Percentiles rank a stretch among this genome's conserved stretches.
These are phyloP conservation scores for Brachionus asplanchnoidis DNA, from an alignment of 1,140 invertebrate species.

Conservation along the genomic window DNA sequence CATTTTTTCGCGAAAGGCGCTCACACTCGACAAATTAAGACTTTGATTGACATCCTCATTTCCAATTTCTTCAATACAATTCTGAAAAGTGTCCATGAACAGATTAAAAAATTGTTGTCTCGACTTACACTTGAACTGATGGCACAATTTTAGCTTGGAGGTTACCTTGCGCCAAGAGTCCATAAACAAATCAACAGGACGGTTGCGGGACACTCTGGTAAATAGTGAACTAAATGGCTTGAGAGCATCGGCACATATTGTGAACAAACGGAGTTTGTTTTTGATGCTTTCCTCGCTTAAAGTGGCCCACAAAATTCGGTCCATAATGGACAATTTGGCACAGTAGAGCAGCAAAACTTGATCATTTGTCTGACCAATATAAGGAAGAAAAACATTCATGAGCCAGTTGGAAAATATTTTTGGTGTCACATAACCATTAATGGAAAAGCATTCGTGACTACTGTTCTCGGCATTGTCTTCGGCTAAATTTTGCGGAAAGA, in stretches of 20 bases:
- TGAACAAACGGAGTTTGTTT: background rate
- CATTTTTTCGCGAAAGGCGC: background rate
- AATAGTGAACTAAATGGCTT: background rate
- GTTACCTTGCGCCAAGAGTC: constrained; percentile 11
- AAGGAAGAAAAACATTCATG: background rate
- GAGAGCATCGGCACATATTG: background rate
- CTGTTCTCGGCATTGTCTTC: background rate
- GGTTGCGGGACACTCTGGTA: background rate
- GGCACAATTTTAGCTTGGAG: constrained; percentile 1
- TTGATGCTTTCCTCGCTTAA: background rate
- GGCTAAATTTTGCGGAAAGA: background rate
- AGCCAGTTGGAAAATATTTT: background rate
- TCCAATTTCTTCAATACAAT: constrained; percentile 36
- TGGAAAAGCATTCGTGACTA: background rate
- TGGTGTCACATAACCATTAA: background rate
- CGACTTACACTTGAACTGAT: constrained; percentile 17
- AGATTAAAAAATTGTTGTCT: constrained; percentile 36
- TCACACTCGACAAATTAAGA: background rate
- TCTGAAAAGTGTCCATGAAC: constrained; percentile 31
- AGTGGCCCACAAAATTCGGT: background rate
- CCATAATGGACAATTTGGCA: background rate
- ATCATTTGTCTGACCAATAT: background rate
- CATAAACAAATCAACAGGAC: background rate
- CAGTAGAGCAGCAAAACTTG: background rate
- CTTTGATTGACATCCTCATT: background rate